These are phyloP conservation scores for Limnothrissa miodon DNA, from an alignment of 2,113 vertebrate species.

Conservation along the genomic window DNA sequence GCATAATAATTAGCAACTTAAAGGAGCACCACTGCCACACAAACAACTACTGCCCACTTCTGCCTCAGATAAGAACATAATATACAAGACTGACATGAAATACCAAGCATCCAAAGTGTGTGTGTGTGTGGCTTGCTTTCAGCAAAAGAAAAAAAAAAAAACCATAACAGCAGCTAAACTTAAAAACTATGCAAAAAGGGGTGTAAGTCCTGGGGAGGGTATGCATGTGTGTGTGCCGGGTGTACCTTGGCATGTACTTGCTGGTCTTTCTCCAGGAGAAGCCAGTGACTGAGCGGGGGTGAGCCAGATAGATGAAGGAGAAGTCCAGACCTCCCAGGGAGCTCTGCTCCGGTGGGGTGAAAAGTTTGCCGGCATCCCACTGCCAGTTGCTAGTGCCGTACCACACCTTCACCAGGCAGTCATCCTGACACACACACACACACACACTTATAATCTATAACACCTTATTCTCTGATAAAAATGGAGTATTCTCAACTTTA, in stretches of 20 bases:
- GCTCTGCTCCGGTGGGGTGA: conserved; percentile 71
- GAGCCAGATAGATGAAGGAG: conserved; percentile 94
- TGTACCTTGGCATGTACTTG: conserved; percentile 90
- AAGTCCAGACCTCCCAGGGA: conserved; percentile 80
- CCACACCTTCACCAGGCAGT: conserved; percentile 96
- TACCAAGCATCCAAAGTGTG: too few species aligned
- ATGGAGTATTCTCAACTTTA: too few species aligned
- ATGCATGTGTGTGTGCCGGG: background rate
- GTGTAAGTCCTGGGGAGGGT: background rate
- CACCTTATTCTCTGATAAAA: too few species aligned
- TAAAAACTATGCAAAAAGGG: too few species aligned
- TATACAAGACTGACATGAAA: background rate
- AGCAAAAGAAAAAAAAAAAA: too few species aligned
- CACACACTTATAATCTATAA: too few species aligned
- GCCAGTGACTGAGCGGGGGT: conserved; percentile 91
- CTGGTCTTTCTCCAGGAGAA: conserved; percentile 99
- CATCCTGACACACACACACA: conserved; percentile 74
- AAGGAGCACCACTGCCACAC: background rate
- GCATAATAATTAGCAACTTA: background rate
- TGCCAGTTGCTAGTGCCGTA: conserved; percentile 91
- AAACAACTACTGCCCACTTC: background rate
- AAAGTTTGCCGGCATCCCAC: conserved; percentile 72
- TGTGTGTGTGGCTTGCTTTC: too few species aligned
- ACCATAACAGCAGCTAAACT: too few species aligned
- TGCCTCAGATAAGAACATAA: background rate